Base-by-base conservation (phyloP, 2,797 vertebrate species). In the Tarsius wallacei region DNA sequence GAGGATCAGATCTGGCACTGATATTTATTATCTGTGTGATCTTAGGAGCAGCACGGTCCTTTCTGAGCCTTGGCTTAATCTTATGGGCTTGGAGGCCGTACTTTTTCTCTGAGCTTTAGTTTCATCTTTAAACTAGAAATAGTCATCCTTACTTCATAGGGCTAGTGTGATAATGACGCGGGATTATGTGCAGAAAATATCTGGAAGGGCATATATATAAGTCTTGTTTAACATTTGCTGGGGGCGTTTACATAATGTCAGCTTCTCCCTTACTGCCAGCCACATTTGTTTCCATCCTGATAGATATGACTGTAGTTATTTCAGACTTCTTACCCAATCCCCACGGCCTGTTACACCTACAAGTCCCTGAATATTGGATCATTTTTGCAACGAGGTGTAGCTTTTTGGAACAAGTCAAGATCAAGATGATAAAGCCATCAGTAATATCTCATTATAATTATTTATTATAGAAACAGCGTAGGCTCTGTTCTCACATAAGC, bases 391-490 rank as follows among this genome's bases (percentile, higher is more conserved):
- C 14, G 66, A 61, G 26, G 14, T 82, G 5, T 89, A 66, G 8
- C 82, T 82, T 91, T 42, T 95, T 78, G 53, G 31, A 98, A 76
- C 10, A 84, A 74, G 36, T 74, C 66, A 94, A 70, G 82, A 83
- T 81, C 42, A 80, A 78, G 76, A 90, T 95, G 88, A 81, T 96
- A 84, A 94, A 93, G n/a, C 14, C 42, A 64, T 97, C 91, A 73
- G 31, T 88, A 80, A 42, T 78, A 26, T 76, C 90, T 87, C 12
- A 87, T 49, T 63, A 57, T n/a, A 13, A 83, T 94, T 83, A 90
- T 94, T 53, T 95, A 90, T 97, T 87, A 63, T 26, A 36, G 85
- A 76, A 97, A 22, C 66, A 42, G 53, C 28, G 33, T 26, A 22
- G 91, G 5, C 63, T 98, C 8, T 94, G 36, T 81, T 96, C 96